These are phyloP conservation scores for Bungarus multicinctus DNA, from an alignment of 2,113 vertebrate genomes.

Conservation along the genomic window DNA sequence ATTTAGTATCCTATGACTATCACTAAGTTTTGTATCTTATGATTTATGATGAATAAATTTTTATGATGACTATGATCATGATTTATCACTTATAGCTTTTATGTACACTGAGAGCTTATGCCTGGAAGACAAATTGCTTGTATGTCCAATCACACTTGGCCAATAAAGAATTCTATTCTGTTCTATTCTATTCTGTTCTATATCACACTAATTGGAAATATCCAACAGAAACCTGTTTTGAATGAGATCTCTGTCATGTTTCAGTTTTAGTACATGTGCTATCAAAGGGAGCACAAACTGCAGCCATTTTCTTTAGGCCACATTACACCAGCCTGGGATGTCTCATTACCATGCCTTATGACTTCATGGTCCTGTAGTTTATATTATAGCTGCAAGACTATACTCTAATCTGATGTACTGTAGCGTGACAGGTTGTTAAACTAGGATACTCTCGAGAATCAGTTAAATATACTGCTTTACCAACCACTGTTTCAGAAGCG, in stretches of 20 bases:
- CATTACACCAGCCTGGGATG: slow-evolving; percentile 65
- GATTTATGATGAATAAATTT: too few species aligned
- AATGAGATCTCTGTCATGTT: slow-evolving; percentile 40
- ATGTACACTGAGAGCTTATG: too few species aligned
- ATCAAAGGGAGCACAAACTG: slow-evolving; percentile 24
- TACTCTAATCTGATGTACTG: slow-evolving; percentile 65
- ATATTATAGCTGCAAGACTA: slow-evolving; percentile 52
- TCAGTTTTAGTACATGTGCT: not conserved
- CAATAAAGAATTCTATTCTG: too few species aligned
- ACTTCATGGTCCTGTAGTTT: slow-evolving; percentile 66
- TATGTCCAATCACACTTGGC: too few species aligned
- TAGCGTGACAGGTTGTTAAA: slow-evolving; percentile 70
- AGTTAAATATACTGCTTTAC: slow-evolving; percentile 57
- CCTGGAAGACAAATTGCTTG: too few species aligned
- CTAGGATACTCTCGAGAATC: slow-evolving; percentile 58
- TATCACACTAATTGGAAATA: slow-evolving; percentile 60
- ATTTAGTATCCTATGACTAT: too few species aligned
- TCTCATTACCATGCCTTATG: slow-evolving; percentile 71
- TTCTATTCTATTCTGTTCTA: too few species aligned
- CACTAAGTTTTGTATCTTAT: too few species aligned
- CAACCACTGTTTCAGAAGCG: slow-evolving; percentile 45
- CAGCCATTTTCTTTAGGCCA: slow-evolving; percentile 70
- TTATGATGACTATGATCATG: too few species aligned
- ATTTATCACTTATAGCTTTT: too few species aligned
- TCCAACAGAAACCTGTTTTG: slow-evolving; percentile 59